Base-by-base conservation (phyloP, 2,797 vertebrate species). In the Neosilurus mollespiculum region DNA sequence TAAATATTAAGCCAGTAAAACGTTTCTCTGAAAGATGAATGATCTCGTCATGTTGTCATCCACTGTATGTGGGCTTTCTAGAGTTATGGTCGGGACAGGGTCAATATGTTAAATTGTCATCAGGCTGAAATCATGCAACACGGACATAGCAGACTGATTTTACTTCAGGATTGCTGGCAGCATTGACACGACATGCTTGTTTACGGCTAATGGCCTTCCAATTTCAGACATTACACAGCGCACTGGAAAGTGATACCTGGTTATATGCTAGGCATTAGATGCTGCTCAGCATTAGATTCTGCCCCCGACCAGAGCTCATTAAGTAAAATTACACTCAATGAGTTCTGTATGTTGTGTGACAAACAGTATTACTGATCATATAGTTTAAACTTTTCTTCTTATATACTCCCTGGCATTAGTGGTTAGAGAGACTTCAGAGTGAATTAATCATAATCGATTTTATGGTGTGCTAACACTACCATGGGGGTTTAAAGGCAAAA, bases 401-500 rank as follows among this genome's bases (percentile, higher is more conserved):
- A 53, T 26, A 8, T 2, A 61, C 56, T 75, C 53, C 18, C 30
- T 75, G 72, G 15, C 11, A 76, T 59, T 59, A 76, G 56, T 76
- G 18, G 34, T 56, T 16, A 24, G 58, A 81, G 80, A 16, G 20
- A 34, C 54, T 75, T 75, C 37, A 34, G 49, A 51, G 56, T 65
- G 69, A 86, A 77, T 71, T 30, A 30, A 30, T 78, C 85, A 56
- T 75, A 73, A 81, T 69, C 80, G 49, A 77, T 83, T 64, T 54
- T 61, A 81, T 81, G 22, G 82, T 77, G 83, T 78, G 65, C 64
- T 88, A 76, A 83, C 76, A 71, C 61, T 56, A 7, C 67, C 79
- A 75, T 77, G 30, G 83, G 70, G 64, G 88, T 90, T 86, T 86
- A 87, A 90, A 88, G 81, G 87, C 89, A 87, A 89, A 92, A 91